Percentiles rank a stretch among this genome's conserved stretches.
These are phyloP conservation scores for Rana temporaria DNA, from an alignment of 2,113 vertebrate species.

Conservation along the genomic window DNA sequence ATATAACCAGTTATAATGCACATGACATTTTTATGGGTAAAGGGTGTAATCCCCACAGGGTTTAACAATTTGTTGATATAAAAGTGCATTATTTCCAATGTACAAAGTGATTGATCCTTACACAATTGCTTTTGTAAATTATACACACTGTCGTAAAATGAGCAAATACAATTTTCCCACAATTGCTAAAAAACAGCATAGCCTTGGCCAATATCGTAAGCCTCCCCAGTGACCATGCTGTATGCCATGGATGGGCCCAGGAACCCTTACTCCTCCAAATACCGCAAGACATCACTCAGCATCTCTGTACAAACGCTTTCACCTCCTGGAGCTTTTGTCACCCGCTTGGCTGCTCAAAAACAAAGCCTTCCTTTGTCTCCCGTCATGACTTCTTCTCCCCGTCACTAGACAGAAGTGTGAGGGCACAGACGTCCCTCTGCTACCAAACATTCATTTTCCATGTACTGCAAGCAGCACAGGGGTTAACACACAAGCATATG, in stretches of 20 bases:
- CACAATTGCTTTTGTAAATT: too few species aligned
- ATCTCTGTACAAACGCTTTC: slow-evolving; percentile 3
- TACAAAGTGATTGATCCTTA: too few species aligned
- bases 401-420: neutral
- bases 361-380: slow-evolving; percentile 42
- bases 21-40: too few species aligned
- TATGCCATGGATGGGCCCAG: neutral
- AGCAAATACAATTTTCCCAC: too few species aligned
- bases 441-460: neutral
- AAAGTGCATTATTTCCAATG: too few species aligned
- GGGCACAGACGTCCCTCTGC: neutral
- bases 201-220: too few species aligned
- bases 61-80: too few species aligned
- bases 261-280: neutral
- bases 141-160: too few species aligned
- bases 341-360: slow-evolving; percentile 54
- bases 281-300: neutral
- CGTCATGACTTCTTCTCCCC: neutral
- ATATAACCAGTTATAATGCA: too few species aligned
- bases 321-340: slow-evolving; percentile 30
- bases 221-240: too few species aligned
- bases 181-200: too few species aligned
- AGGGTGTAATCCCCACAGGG: too few species aligned
- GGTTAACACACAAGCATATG: neutral
- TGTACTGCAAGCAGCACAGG: neutral